phyloP scores from a whole-genome alignment of 2,888 invertebrate genomes.

The Dynastes hyllus region DNA sequence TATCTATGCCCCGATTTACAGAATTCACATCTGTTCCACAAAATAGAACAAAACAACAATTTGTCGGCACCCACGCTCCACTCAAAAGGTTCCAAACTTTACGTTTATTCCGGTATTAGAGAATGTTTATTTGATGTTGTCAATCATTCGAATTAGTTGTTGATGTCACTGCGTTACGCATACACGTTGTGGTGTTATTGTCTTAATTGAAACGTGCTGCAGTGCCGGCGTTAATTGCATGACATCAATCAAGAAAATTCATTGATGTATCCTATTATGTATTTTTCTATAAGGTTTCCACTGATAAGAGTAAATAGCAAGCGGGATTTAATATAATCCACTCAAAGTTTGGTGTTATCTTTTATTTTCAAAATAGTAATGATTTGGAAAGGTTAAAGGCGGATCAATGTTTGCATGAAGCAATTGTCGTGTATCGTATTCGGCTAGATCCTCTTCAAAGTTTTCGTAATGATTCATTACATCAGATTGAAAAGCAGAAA shows the following conservation, averaged over 20 bases:
- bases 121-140: conserved; percentile 22
- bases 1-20: conserved; percentile 6
- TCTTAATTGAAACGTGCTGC: conserved; percentile 16
- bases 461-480: no score
- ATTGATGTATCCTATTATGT: conserved; percentile 15
- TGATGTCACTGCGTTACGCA: conserved; percentile 11
- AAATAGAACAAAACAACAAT: conserved; percentile 21
- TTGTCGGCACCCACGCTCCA: conserved; percentile 21
- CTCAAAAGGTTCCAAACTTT: background rate
- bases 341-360: no score
- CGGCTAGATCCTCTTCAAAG: no score
- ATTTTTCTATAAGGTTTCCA: background rate
- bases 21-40: conserved; percentile 12
- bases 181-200: background rate
- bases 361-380: no score
- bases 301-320: no score
- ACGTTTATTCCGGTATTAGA: background rate
- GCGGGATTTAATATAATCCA: no score
- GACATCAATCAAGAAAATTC: conserved; percentile 26
- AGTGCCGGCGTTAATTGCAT: background rate
- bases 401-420: no score
- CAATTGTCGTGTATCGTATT: no score
- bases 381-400: no score
- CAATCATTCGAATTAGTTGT: conserved; percentile 23
- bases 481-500: no score